phyloP scores from a whole-genome alignment of 1,140 invertebrate genomes.

The Calephelis nemesis region DNA sequence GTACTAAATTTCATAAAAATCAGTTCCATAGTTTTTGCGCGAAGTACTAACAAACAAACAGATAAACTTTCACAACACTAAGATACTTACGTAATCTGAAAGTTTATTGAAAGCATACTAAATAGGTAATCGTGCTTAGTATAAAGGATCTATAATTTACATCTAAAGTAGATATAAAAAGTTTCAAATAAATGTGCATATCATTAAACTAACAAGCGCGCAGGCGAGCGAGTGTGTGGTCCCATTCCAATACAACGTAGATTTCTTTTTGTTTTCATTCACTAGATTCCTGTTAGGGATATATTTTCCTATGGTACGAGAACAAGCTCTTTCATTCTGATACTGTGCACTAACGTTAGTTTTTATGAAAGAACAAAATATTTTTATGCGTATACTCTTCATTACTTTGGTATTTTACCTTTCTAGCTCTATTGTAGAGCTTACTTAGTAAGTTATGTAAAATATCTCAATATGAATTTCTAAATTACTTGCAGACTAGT shows the following conservation, averaged over 20 bases:
- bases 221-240: constrained; percentile 65
- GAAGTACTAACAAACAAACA: too few species aligned
- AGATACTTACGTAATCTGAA: too few species aligned
- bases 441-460: too few species aligned
- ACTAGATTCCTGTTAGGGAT: constrained; percentile 34
- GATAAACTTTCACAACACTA: too few species aligned
- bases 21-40: too few species aligned
- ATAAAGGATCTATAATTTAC: constrained; percentile 3
- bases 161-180: constrained; percentile 18
- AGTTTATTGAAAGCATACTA: too few species aligned
- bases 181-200: constrained; percentile 74
- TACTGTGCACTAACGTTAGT: constrained; percentile 20
- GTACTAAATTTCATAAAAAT: too few species aligned
- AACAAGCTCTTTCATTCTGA: constrained; percentile 26
- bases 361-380: constrained; percentile 23
- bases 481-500: too few species aligned
- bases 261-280: constrained; percentile 44
- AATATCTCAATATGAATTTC: too few species aligned
- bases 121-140: too few species aligned
- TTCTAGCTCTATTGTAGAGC: too few species aligned
- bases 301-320: constrained; percentile 33
- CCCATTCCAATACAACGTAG: constrained; percentile 50
- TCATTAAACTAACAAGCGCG: constrained; percentile 68
- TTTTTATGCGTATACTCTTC: not conserved
- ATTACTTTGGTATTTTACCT: not conserved